Conservation (phyloP, 2,797 vertebrate genomes). For the Poliocrania exsul region DNA sequence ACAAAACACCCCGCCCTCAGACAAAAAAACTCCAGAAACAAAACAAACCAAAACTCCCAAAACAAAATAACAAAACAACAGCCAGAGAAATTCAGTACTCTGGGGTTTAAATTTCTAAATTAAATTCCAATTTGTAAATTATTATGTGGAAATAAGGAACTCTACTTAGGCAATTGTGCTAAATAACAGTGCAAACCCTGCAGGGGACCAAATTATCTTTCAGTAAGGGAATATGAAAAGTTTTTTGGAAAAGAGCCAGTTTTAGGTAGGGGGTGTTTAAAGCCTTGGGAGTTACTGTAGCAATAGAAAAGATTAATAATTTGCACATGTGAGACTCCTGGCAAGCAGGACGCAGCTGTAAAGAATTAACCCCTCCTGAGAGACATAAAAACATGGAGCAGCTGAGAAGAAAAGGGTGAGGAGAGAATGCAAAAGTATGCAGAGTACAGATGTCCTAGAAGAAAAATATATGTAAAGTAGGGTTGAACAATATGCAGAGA, state of each 20-base stretch:
- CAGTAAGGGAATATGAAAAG: constrained; percentile 72
- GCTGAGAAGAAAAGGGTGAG: constrained; percentile 76
- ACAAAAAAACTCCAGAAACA: no score
- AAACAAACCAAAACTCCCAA: neutral
- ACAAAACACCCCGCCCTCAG: no score
- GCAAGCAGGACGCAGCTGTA: constrained; percentile 84
- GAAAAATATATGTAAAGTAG: constrained; percentile 68
- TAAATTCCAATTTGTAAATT: constrained; percentile 72
- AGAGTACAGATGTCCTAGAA: constrained; percentile 72
- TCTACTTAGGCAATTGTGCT: constrained; percentile 65
- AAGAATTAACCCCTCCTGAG: constrained; percentile 85
- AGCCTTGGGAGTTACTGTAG: constrained; percentile 80
- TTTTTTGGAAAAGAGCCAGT: constrained; percentile 80
- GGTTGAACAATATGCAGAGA: constrained; percentile 17
- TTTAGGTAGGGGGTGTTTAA: constrained; percentile 80
- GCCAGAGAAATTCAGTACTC: neutral
- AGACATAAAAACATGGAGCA: constrained; percentile 80
- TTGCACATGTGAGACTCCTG: constrained; percentile 83
- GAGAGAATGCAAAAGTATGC: constrained; percentile 69
- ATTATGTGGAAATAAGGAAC: constrained; percentile 62
- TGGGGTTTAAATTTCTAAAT: constrained; percentile 59
- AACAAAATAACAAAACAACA: neutral
- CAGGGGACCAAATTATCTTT: constrained; percentile 77
- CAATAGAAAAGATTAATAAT: constrained; percentile 85
- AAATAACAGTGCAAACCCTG: constrained; percentile 70